Base-by-base conservation (phyloP, 2,797 vertebrate species). In the Typhlichthys eigenmanni region DNA sequence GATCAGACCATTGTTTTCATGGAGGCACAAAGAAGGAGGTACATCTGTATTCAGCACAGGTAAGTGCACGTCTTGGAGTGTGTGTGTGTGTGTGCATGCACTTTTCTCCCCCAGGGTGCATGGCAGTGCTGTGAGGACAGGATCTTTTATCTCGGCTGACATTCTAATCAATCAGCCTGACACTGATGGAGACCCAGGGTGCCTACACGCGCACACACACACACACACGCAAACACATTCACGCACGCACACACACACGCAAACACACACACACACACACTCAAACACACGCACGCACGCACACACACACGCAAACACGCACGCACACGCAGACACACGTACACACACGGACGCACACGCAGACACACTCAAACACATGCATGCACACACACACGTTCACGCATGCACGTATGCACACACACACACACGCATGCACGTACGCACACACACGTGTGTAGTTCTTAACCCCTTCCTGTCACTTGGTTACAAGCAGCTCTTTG, bases 81-180 rank as follows among this genome's bases (percentile, higher is more conserved):
- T 50, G 47, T 12, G 48, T 13, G 47, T 50, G 47, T 12, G 48
- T 78, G 59, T 67, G 54, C 55, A 32, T 62, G 59, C 38, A 71
- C 70, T 47, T 29, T 58, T 52, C 51, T 61, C 57, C 70, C 73
- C 53, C 49, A 64, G 74, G 71, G 75, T 54, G 66, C 60, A 19
- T 69, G 68, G 71, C 60, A 46, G 13, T 57, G 69, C 71, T 75
- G 78, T 68, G 75, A 87, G 75, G 88, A 90, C 86, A 64, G 82
- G 76, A 87, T 89, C 85, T 85, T 91, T 91, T 88, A 91, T 92
- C 86, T 87, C 72, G 64, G 85, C 80, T 88, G 89, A 89, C 81
- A 59, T 84, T 75, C 85, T 84, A 90, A 90, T 92, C 88, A 87
- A 89, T 92, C 90, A 91, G 81, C 11, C 66, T 75, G 86, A 88